Evolutionary conservation across 2,888 invertebrate genomes (phyloP).

Genomic region (Chelonus formosanus): DNA sequence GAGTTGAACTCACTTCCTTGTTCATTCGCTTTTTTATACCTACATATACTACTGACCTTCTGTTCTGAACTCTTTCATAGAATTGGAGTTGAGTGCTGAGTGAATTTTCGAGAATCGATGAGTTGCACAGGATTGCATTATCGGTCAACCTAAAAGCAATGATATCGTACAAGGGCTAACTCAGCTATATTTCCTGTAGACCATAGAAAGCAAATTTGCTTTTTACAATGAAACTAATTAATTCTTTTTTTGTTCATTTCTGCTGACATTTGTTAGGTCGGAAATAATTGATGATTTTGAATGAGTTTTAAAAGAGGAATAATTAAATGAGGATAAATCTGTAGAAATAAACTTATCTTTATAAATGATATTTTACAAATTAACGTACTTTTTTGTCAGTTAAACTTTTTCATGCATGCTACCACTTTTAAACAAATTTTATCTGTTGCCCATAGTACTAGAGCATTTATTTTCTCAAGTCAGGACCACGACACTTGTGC

Average conservation of each 20-base stretch:
- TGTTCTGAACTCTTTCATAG: neutral
- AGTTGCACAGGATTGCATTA: constrained; percentile 47
- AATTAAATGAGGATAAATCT: too few relatives aligned
- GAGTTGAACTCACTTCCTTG: neutral
- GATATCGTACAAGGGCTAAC: constrained; percentile 48
- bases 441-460: neutral
- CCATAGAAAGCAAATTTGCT: too few relatives aligned
- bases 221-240: too few relatives aligned
- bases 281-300: too few relatives aligned
- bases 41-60: too few relatives aligned
- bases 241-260: too few relatives aligned
- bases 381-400: too few relatives aligned
- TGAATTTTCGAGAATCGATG: constrained; percentile 45
- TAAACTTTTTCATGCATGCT: too few relatives aligned
- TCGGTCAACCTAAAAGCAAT: constrained; percentile 40
- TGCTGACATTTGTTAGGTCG: too few relatives aligned
- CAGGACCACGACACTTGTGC: constrained; percentile 17
- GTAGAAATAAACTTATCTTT: too few relatives aligned
- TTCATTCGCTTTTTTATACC: constrained; percentile 1
- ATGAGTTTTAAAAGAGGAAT: too few relatives aligned
- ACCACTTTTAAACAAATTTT: neutral
- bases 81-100: constrained; percentile 26
- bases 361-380: too few relatives aligned
- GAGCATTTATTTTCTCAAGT: constrained; percentile 41
- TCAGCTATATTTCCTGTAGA: constrained; percentile 33